Conservation (phyloP, 2,113 vertebrate species). For the Sphyrna mokarran region DNA sequence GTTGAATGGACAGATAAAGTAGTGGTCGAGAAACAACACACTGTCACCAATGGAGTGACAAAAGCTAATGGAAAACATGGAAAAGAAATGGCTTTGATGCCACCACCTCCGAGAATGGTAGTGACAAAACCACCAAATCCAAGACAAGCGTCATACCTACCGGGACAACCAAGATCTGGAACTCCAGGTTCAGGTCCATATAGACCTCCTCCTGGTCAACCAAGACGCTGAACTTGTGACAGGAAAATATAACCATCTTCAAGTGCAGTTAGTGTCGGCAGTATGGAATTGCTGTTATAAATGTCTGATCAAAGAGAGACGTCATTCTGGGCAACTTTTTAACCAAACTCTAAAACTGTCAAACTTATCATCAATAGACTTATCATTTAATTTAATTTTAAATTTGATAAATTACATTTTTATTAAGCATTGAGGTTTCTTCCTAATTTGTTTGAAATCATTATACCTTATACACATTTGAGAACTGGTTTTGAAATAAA, state of each 20-base stretch:
- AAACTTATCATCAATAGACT: not conserved
- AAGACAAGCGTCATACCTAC: not conserved
- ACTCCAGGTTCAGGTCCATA: not conserved
- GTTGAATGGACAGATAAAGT: not conserved
- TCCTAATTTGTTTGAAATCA: not conserved
- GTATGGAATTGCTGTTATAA: not conserved
- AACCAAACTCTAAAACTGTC: not conserved
- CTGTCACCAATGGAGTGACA: not conserved
- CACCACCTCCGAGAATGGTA: constrained; percentile 3
- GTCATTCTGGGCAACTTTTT: not conserved
- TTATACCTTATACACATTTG: not conserved
- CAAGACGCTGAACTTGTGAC: not conserved
- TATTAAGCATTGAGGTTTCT: not conserved
- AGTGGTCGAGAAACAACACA: not conserved
- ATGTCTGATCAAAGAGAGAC: not conserved
- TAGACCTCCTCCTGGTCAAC: not conserved
- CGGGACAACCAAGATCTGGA: constrained; percentile 9
- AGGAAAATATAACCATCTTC: not conserved
- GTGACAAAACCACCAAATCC: constrained; percentile 24
- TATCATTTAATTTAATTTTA: not conserved
- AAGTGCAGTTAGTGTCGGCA: not conserved
- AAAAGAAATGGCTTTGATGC: not conserved
- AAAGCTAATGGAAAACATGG: constrained; percentile 5
- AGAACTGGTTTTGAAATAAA: not conserved
- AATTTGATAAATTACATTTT: not conserved